phyloP scores from a whole-genome alignment of 2,888 invertebrate species.

The Steinernema carpocapsae region DNA sequence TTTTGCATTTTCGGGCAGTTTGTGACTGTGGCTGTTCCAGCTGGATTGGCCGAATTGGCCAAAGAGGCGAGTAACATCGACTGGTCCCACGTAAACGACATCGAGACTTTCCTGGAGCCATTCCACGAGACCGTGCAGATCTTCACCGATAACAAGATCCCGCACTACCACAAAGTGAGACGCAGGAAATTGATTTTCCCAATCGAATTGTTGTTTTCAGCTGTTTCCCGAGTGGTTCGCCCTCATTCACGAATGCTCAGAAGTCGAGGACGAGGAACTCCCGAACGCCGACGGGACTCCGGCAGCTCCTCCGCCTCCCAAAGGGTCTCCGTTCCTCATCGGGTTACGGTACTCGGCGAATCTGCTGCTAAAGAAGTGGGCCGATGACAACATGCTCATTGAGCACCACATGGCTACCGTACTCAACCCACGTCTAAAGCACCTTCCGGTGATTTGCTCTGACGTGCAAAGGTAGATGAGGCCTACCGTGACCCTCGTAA shows the following conservation, averaged over 20 bases:
- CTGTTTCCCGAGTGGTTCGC: slow-evolving; percentile 52
- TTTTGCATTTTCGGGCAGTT: not conserved
- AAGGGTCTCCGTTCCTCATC: slow-evolving; percentile 16
- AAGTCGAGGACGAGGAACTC: slow-evolving; percentile 36
- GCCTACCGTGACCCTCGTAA: not conserved
- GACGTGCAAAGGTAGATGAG: slow-evolving; percentile 49
- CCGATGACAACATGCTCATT: slow-evolving; percentile 40
- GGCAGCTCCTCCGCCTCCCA: slow-evolving; percentile 3
- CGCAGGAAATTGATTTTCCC: slow-evolving; percentile 24
- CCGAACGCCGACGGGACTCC: not conserved
- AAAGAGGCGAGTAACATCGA: slow-evolving; percentile 42
- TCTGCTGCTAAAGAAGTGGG: slow-evolving; percentile 42
- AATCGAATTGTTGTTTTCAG: slow-evolving; percentile 39
- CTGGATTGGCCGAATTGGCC: slow-evolving; percentile 33
- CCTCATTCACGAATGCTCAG: slow-evolving; percentile 51
- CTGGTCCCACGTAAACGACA: slow-evolving; percentile 47
- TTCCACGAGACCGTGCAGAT: slow-evolving; percentile 59
- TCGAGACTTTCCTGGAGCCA: slow-evolving; percentile 60
- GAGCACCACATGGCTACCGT: slow-evolving; percentile 63
- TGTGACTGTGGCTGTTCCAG: not conserved
- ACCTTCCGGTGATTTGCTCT: slow-evolving; percentile 52
- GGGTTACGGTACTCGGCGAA: slow-evolving; percentile 16
- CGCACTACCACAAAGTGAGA: slow-evolving; percentile 49
- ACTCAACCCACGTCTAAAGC: slow-evolving; percentile 55
- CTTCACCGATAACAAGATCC: slow-evolving; percentile 48